Percentiles rank a stretch among this genome's conserved stretches.
These are phyloP conservation scores for Pegea sp. DNA, from an alignment of 23 tunicate species.

Conservation along the genomic window DNA sequence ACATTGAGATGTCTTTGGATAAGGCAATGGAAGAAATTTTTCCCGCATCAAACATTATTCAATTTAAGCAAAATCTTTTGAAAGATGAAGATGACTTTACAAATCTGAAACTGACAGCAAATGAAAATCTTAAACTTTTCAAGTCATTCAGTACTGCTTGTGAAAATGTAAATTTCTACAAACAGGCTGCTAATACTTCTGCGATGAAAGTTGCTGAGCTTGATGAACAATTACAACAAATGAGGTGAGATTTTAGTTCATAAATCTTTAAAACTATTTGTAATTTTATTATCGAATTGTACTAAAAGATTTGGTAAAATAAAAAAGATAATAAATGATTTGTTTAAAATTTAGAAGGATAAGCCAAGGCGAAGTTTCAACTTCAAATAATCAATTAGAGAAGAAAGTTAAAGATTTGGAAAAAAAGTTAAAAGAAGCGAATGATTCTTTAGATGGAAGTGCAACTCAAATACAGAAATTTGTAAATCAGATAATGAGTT, in stretches of 20 bases:
- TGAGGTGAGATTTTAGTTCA: neutral
- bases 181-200: neutral
- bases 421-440: neutral
- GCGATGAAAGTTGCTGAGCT: neutral
- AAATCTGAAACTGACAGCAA: neutral
- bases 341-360: too few species aligned
- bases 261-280: too few species aligned
- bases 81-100: neutral
- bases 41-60: too few species aligned
- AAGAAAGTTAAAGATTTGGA: slow-evolving; percentile 4
- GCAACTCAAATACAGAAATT: neutral
- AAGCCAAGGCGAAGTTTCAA: too few species aligned
- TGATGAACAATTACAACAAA: neutral
- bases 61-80: neutral
- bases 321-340: too few species aligned
- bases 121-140: neutral
- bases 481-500: neutral
- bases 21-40: too few species aligned
- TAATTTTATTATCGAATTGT: too few species aligned
- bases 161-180: too few species aligned
- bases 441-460: neutral
- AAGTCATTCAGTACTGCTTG: too few species aligned
- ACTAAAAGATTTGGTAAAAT: too few species aligned
- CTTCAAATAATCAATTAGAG: too few species aligned
- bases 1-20: too few species aligned